Base-by-base conservation (phyloP, 2,797 vertebrate genomes). In the Sandelia bainsii region DNA sequence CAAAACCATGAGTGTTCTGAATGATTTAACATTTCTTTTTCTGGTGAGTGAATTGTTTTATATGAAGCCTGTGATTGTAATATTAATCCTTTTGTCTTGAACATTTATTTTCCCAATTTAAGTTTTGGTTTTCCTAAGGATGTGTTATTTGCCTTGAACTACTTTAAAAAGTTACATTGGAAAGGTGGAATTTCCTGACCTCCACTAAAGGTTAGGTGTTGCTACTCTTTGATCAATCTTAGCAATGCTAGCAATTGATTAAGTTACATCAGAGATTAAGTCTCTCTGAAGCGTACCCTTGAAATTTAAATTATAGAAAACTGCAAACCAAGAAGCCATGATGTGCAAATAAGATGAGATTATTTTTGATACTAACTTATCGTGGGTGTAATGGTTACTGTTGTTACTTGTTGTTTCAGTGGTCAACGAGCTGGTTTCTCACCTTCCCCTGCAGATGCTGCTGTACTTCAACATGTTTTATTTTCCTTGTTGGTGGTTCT, bases 401-500 rank as follows among this genome's bases (percentile, higher is more conserved):
- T 4, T 50, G 8, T 25, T 42, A 13, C 49, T 73, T 75, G 5
- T 59, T 23, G 8, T 85, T 79, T 16, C 83, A 89, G 61, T 72
- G 94, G 94, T 80, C 67, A 93, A 86, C 0, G 85, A 94, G 65
- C 75, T 94, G 82, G 87, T 94, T 20, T 93, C 95, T 58, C 92
- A 94, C 79, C 93, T 98, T 25, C 95, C 95, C 0, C 94, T 98
- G 16, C 96, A 98, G 91, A 95, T 97, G 94, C 88, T 96, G 51
- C 93, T 98, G 10, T 97, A 96, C 87, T 98, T 98, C 91, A 96
- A 96, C 6, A 80, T 80, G 80, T 94, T 92, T 84, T 97, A 93
- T 79, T 96, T 96, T 51, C 96, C 95, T 0, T 94, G 93, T 37
- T 97, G 97, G 96, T 95, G 93, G 90, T 69, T 95, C 77, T 95